Conservation (phyloP, 2,113 vertebrate genomes). For the Rhineura floridana region DNA sequence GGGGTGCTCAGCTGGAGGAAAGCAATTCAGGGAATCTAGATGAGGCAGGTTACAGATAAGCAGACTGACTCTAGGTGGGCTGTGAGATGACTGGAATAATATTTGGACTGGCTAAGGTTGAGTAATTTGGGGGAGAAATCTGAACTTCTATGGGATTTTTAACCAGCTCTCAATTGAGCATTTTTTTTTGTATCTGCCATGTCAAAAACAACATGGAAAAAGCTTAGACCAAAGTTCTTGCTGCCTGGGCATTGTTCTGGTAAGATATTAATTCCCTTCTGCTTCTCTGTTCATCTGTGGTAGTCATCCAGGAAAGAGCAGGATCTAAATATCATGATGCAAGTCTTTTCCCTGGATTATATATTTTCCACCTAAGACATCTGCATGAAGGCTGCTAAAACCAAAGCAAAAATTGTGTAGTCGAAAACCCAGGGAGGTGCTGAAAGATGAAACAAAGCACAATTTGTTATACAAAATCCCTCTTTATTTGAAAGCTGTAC, state of each 20-base stretch:
- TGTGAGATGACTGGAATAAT: neutral
- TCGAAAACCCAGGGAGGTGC: neutral
- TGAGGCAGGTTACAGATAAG: neutral
- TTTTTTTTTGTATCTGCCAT: slow-evolving; percentile 3
- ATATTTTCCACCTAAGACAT: neutral
- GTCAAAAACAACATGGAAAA: neutral
- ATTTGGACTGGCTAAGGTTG: neutral
- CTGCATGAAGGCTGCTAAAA: neutral
- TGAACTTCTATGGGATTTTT: neutral
- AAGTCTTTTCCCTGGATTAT: neutral
- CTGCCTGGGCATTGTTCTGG: neutral
- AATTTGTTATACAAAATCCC: neutral
- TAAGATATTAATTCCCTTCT: neutral
- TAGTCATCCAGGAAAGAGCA: neutral
- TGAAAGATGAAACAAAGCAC: neutral
- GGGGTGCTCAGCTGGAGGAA: neutral
- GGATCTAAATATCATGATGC: neutral
- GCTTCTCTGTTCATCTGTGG: neutral
- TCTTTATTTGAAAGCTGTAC: neutral
- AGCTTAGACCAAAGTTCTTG: slow-evolving; percentile 25
- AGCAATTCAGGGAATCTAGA: neutral
- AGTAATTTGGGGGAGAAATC: neutral
- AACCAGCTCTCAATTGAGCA: neutral
- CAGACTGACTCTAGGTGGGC: neutral
- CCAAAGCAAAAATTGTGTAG: neutral